These are phyloP conservation scores for Listronotus oregonensis DNA, from an alignment of 1,140 invertebrate species.

Conservation along the genomic window DNA sequence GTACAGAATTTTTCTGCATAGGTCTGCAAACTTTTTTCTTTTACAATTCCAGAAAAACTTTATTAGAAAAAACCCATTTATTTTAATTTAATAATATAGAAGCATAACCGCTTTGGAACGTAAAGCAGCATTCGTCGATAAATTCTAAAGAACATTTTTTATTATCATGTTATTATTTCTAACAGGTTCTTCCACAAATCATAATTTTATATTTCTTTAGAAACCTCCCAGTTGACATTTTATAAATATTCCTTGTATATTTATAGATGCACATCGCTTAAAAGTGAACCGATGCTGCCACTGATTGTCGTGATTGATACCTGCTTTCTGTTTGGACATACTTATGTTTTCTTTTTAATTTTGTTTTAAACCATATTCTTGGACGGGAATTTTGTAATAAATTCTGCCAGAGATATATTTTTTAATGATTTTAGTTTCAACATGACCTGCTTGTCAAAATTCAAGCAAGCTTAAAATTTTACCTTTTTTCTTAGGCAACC, in stretches of 20 bases:
- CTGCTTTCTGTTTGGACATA: slow-evolving; percentile 6
- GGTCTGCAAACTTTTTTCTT: too few relatives aligned
- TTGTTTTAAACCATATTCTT: background rate
- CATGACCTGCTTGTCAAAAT: too few relatives aligned
- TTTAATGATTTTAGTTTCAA: too few relatives aligned
- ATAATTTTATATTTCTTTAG: slow-evolving; percentile 1
- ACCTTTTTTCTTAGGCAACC: too few relatives aligned
- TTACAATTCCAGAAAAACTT: too few relatives aligned
- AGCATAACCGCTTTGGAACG: too few relatives aligned
- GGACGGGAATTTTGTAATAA: background rate
- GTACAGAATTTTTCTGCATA: too few relatives aligned
- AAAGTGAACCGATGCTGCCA: slow-evolving; percentile 13
- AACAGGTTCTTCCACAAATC: slow-evolving; percentile 6
- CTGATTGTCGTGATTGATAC: slow-evolving; percentile 15
- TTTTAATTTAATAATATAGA: too few relatives aligned
- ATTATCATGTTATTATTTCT: slow-evolving; percentile 1
- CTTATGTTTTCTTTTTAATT: background rate
- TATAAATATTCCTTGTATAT: slow-evolving; percentile 19
- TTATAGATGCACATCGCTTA: slow-evolving; percentile 6
- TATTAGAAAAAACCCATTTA: too few relatives aligned
- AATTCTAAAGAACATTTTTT: background rate
- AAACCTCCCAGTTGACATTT: slow-evolving; percentile 10
- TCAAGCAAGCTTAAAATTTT: too few relatives aligned
- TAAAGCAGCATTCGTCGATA: background rate
- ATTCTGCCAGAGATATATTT: too few relatives aligned